Base-by-base conservation (phyloP, 2,797 vertebrate genomes). In the Dipus sagitta region DNA sequence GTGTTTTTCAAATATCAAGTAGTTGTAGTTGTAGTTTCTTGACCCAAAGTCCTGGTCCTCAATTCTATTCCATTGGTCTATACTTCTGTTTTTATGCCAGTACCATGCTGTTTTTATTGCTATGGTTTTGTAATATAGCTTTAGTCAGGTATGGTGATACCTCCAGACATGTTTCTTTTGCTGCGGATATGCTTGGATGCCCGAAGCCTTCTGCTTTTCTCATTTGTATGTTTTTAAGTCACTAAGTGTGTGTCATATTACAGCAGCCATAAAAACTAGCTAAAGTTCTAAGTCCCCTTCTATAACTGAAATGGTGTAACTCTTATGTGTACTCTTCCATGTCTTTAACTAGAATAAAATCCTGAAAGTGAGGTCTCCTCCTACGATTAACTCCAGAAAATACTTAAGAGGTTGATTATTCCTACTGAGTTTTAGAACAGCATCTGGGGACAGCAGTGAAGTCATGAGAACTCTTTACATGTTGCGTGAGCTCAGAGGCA, bases 291-390 rank as follows among this genome's bases (percentile, higher is more conserved):
- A 24, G n/a, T 34, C 84, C n/a, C 11, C 4, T 84, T 64, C 67
- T 64, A 80, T 74, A 74, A 62, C 4, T 28, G 38, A 77, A 90
- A 70, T 54, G 14, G 11, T 65, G n/a, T 28, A n/a, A 32, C 30
- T 30, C 80, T 86, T 23, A n/a, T n/a, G 23, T 74, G 26, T 71
- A 1, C 78, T 91, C 28, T 83, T 86, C 85, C 21, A 62, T 72
- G 30, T 87, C 28, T 90, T 81, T 58, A 67, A 90, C 32, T 54
- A 82, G 77, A 70, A 78, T 74, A 58, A 78, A 60, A 78, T 12
- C 21, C 30, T 71, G 5, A 23, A 71, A 80, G 30, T 21, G 7
- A 64, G 21, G 30, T 74, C n/a, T 86, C 4, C 34, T 93, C 83
- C 60, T 78, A 85, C 81, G 65, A 86, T 58, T 72, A 30, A 93